Evolutionary conservation across 1,140 invertebrate species (phyloP).

Genomic region (Nebria ingens): DNA sequence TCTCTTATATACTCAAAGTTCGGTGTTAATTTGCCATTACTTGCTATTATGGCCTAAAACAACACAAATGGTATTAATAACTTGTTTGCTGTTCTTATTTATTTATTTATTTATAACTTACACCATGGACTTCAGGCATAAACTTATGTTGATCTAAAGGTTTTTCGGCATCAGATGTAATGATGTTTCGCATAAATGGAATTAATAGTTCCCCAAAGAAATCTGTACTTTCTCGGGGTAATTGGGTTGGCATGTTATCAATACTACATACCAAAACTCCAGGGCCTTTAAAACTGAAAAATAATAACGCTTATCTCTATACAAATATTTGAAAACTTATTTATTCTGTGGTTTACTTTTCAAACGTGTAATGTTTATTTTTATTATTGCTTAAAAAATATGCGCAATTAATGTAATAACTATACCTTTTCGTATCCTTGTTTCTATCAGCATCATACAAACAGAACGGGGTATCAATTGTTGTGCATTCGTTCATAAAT

Average conservation of each 20-base stretch:
- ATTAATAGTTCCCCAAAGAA: slow-evolving; percentile 90
- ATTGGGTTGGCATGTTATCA: slow-evolving; percentile 99
- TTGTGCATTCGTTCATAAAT: slow-evolving; percentile 99
- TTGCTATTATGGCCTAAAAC: slow-evolving; percentile 85
- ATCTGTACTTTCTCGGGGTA: slow-evolving; percentile 94
- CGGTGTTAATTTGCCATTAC: slow-evolving; percentile 84
- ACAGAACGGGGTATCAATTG: slow-evolving; percentile 97
- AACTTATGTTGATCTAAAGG: slow-evolving; percentile 74
- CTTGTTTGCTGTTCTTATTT: no score
- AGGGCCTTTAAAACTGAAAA: slow-evolving; percentile 76
- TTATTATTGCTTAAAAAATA: background rate
- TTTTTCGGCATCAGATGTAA: slow-evolving; percentile 80
- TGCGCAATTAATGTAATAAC: no score
- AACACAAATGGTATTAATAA: slow-evolving; percentile 16
- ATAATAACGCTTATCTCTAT: slow-evolving; percentile 7
- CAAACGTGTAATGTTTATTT: background rate
- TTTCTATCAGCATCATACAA: slow-evolving; percentile 97
- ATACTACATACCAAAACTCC: slow-evolving; percentile 98
- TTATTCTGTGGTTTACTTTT: background rate
- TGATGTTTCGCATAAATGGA: slow-evolving; percentile 83
- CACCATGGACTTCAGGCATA: slow-evolving; percentile 65
- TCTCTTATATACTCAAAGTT: slow-evolving; percentile 94
- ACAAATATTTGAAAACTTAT: background rate
- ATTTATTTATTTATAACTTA: slow-evolving; percentile 48
- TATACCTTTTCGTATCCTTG: slow-evolving; percentile 83